Evolutionary conservation across 2,888 invertebrate genomes (phyloP).

Genomic region (Xiphydria camelus): DNA sequence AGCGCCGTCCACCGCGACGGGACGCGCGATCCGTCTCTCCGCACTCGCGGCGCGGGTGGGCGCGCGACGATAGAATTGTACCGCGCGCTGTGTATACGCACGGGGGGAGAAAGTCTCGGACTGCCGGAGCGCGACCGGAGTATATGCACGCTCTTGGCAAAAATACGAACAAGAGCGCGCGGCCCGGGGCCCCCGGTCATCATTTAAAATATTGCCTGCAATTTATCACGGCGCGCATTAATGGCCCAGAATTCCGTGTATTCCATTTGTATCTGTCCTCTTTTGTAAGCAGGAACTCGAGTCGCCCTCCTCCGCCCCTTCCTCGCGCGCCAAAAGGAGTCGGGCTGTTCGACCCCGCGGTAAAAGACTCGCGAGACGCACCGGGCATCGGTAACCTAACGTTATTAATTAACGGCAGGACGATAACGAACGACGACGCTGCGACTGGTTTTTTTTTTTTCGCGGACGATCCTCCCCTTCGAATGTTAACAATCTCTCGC

Average conservation of each 20-base stretch:
- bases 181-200: conserved; percentile 47
- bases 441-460: no score
- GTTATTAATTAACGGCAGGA: not conserved
- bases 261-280: conserved; percentile 53
- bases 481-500: no score
- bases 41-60: no score
- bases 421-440: no score
- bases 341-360: conserved; percentile 1
- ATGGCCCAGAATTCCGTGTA: conserved; percentile 49
- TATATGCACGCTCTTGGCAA: conserved; percentile 37
- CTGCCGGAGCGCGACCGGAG: no score
- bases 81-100: no score
- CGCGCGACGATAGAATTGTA: no score
- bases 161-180: conserved; percentile 42
- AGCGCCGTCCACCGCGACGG: no score
- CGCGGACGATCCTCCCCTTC: no score
- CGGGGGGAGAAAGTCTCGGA: no score
- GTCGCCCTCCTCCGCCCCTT: not conserved
- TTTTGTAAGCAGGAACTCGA: conserved; percentile 23
- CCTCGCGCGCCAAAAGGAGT: conserved; percentile 1
- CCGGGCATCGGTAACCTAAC: not conserved
- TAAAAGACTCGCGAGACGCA: conserved; percentile 1
- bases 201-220: conserved; percentile 49
- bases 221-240: conserved; percentile 51
- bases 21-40: no score